Base-by-base conservation (phyloP, 2,113 vertebrate species). In the Calonectris borealis region DNA sequence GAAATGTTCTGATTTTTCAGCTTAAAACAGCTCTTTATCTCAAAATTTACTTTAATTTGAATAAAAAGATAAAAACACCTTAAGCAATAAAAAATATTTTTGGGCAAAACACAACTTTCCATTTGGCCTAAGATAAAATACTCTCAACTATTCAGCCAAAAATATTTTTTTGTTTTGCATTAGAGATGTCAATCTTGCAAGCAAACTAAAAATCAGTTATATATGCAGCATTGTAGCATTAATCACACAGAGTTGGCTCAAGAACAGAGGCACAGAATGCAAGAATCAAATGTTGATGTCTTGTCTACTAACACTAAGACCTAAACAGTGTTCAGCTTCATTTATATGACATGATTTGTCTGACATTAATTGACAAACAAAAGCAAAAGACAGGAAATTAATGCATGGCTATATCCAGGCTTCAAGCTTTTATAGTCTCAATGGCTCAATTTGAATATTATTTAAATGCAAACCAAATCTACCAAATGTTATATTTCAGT, bases 341-440 rank as follows among this genome's bases (percentile, higher is more conserved):
- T 83, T 94, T 92, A 14, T 46, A n/a, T 76, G 49, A 83, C 57
- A 51, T n/a, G 65, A 82, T 73, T 68, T 83, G 38, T 73, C 46
- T 95, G 83, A 87, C 29, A 65, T 85, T 57, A 76, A 60, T 72
- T 88, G 80, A 72, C 83, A 91, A 95, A 70, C 21, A 78, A 93
- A 90, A 94, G 52, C 51, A 72, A 78, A 89, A 78, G 15, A 49
- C 44, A 79, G 65, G 58, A 78, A 92, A 77, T 58, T 34, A 91
- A 61, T 75, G 42, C 54, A 76, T 40, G 32, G 31, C 34, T 94
- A 11, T 51, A 69, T 79, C 4, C 27, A 66, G 25, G 49, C 62
- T 86, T 61, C 58, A 61, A 20, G 26, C 8, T 27, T 68, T 83
- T 61, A 46, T 32, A 70, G 51, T 83, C 70, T 79, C 40, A 76